Conservation (phyloP, 2,797 vertebrate species). For the Myiotriccus ornatus region DNA sequence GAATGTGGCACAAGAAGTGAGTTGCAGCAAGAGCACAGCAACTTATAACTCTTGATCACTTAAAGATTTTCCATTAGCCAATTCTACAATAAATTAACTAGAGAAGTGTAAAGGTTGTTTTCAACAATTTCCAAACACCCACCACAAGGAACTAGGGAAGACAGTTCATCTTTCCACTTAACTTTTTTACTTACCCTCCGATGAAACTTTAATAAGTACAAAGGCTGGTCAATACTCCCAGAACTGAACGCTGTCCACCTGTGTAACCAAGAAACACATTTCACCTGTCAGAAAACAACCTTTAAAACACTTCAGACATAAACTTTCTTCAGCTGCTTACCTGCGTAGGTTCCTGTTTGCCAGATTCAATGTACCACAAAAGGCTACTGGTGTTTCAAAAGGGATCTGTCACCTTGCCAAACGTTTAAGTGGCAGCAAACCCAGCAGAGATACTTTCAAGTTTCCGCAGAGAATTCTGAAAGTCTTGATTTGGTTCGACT, state of each 20-base stretch:
- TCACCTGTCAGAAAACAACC: slow-evolving; percentile 10
- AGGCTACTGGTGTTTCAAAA: slow-evolving; percentile 12
- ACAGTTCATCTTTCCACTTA: neutral
- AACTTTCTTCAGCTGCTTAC: slow-evolving; percentile 51
- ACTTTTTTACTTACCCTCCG: neutral
- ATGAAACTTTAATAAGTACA: slow-evolving; percentile 17
- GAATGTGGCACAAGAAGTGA: neutral
- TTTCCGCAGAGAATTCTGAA: neutral
- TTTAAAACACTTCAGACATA: neutral
- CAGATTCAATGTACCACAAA: slow-evolving; percentile 17
- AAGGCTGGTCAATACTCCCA: neutral
- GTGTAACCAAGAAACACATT: slow-evolving; percentile 8
- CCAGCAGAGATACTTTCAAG: neutral
- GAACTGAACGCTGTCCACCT: neutral
- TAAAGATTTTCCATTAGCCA: slow-evolving; percentile 1
- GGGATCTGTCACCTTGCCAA: slow-evolving; percentile 31
- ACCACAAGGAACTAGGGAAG: neutral
- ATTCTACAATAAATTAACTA: neutral
- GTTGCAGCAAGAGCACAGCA: neutral
- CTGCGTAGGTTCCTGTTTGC: neutral
- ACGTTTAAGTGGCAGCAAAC: neutral
- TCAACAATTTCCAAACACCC: neutral
- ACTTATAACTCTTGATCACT: neutral
- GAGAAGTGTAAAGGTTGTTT: slow-evolving; percentile 4
- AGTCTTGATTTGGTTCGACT: neutral